Percentiles rank a stretch among this genome's conserved stretches.
Conservation (phyloP, 2,888 invertebrate species). For the Diaprepes abbreviatus region DNA sequence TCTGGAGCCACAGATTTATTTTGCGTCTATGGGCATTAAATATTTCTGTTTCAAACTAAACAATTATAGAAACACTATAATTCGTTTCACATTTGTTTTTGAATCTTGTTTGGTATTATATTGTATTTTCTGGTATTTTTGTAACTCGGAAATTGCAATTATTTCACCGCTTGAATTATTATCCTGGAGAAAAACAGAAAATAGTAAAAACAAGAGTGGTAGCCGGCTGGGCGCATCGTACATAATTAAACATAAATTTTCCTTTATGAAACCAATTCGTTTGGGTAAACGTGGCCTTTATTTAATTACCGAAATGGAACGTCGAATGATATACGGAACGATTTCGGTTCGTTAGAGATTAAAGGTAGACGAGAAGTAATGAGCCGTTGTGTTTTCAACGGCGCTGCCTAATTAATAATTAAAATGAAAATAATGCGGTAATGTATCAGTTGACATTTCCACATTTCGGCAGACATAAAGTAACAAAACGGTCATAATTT, state of each 20-base stretch:
- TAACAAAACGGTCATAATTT: too few species aligned
- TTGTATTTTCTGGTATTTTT: too few species aligned
- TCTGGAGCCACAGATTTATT: too few species aligned
- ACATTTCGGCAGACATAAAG: too few species aligned
- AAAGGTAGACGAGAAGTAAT: slow-evolving; percentile 29
- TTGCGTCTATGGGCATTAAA: too few species aligned
- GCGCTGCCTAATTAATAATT: slow-evolving; percentile 9
- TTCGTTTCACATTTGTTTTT: too few species aligned
- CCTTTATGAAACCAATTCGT: slow-evolving; percentile 51
- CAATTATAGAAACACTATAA: too few species aligned
- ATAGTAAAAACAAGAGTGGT: slow-evolving; percentile 21
- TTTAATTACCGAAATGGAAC: slow-evolving; percentile 45
- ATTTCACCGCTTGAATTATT: slow-evolving; percentile 10
- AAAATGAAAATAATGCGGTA: not conserved
- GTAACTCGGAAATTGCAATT: not conserved
- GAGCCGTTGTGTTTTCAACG: slow-evolving; percentile 22
- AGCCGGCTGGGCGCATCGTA: slow-evolving; percentile 22
- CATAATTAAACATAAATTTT: slow-evolving; percentile 53
- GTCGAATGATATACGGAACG: slow-evolving; percentile 35
- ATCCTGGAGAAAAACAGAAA: slow-evolving; percentile 18
- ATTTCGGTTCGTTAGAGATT: slow-evolving; percentile 38
- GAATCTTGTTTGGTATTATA: too few species aligned
- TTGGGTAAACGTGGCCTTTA: slow-evolving; percentile 40
- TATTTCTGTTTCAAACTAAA: too few species aligned
- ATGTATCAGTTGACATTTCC: not conserved